Evolutionary conservation across 2,888 invertebrate genomes (phyloP), one percentile per base, ranked within the genome.

Genomic region (Cremastobaeus sp.): DNA sequence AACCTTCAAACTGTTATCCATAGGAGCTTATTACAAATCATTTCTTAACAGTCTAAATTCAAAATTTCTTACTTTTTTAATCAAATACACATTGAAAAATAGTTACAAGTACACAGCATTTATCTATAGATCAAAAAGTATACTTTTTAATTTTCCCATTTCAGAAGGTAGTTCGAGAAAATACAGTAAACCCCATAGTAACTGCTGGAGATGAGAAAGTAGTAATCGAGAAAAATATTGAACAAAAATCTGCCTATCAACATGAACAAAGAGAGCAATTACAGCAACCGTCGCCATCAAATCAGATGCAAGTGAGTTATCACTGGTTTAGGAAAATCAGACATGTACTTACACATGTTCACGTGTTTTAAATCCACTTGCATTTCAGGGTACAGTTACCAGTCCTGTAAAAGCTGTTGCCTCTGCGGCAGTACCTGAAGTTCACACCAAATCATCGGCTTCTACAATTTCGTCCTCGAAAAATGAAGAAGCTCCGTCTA

Each of bases 221-320:
- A 1, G 8, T 3, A 14, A 35, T 15, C 12, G 52, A 52, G 2
- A 52, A 41, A 25, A 64, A 64, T n/a, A 4, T 18, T 28, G 65
- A 65, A 1, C 12, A 30, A 1, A 55, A 55, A 1, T 35, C 59
- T 6, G 43, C 21, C 1, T 15, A 76, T n/a, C 55, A 74, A 1
- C 72, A 68, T 5, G 80, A 81, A 4, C 65, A 78, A 5, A 48
- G 17, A 3, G 81, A 75, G 21, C 80, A 79, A 32, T 74, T 82
- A 12, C 35, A 65, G 9, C 69, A 69, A 20, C 69, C 69, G 0
- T 69, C 62, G 1, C 64, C 76, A 0, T 70, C 76, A 1, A 66
- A 70, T 17, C 82, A 75, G 45, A 79, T 82, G 74, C 86, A 86
- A 86, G 86, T 87, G 85, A 87, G 86, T 85, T 79, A 78, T 48